Conservation (phyloP, 2,113 vertebrate species). For the Hyaena hyaena region DNA sequence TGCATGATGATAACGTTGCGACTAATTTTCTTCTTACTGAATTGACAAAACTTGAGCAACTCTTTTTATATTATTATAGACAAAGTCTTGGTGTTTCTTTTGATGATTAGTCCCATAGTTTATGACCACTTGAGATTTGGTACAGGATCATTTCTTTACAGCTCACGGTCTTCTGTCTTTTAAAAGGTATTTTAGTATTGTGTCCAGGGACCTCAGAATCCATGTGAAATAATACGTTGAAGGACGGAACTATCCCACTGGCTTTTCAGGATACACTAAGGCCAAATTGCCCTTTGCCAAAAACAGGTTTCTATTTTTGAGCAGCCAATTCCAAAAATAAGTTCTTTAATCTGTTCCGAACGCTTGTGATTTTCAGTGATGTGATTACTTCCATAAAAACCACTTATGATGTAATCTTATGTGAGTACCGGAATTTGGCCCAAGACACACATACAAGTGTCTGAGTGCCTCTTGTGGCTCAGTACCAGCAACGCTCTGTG, state of each 20-base stretch:
- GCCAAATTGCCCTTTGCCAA: constrained; percentile 35
- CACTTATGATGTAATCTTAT: constrained; percentile 54
- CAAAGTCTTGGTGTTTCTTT: constrained; percentile 3
- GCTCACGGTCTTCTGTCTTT: neutral
- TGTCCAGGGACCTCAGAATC: neutral
- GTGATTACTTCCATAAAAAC: constrained; percentile 65
- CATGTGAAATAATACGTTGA: neutral
- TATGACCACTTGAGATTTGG: neutral
- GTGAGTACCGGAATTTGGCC: constrained; percentile 54
- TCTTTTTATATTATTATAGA: neutral
- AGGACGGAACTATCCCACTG: neutral
- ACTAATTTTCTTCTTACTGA: constrained; percentile 10
- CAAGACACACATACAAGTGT: constrained; percentile 49
- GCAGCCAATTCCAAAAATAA: constrained; percentile 54
- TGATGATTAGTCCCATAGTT: neutral
- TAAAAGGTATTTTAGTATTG: constrained; percentile 22
- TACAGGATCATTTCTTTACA: neutral
- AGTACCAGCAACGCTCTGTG: constrained; percentile 49
- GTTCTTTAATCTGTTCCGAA: constrained; percentile 48
- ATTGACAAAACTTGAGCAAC: neutral
- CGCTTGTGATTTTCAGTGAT: constrained; percentile 63
- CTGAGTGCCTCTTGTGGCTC: constrained; percentile 59
- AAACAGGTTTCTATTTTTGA: constrained; percentile 60
- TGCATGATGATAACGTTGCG: neutral
- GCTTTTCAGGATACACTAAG: constrained; percentile 25